Evolutionary conservation across 2,888 invertebrate genomes (phyloP), one percentile per base, ranked within the genome.

Genomic region (Phortica okadai): DNA sequence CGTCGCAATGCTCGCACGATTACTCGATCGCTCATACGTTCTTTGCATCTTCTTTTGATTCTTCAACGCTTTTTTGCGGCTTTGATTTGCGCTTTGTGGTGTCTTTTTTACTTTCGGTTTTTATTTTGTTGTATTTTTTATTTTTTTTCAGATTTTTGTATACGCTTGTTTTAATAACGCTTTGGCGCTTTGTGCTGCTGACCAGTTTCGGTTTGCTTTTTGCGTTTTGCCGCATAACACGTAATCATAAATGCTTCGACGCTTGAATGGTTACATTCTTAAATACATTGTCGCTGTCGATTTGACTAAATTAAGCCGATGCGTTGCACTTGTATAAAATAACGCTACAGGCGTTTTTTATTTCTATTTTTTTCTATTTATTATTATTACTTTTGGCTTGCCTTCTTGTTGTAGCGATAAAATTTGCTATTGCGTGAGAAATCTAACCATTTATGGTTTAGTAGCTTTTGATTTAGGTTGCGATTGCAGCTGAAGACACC

Each of bases 291-390:
- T 21, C 62, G 11, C 82, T 79, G 84, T 82, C 84, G 86, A 85
- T 87, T 87, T 81, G 80, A 79, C 85, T 83, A 87, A 85, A 87
- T 87, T 84, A 82, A 83, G 80, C 67, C 41, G 74, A 74, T 56
- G 73, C 45, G 44, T 76, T 79, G 73, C 45, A 54, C 77, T 79
- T 77, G 80, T 82, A 79, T 80, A 80, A 83, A 83, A 87, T 77
- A n/a, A 44, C 8, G 42, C 66, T 67, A n/a, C 66, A 67, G 66
- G 66, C 66, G 66, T 4, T n/a, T 67, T 64, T 64, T 64, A 21
- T 41, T 64, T n/a, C 11, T 4, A 33, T 33, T 33, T 33, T 33
- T 33, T 33, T 33, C 33, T 33, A 33, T 33, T 33, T 33, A 33
- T 33, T 33, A 33, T 6, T 50, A 50, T 50, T 6, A 45, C 45